phyloP scores from a whole-genome alignment of 2,888 invertebrate genomes.

The Malthinus seriepunctatus region DNA sequence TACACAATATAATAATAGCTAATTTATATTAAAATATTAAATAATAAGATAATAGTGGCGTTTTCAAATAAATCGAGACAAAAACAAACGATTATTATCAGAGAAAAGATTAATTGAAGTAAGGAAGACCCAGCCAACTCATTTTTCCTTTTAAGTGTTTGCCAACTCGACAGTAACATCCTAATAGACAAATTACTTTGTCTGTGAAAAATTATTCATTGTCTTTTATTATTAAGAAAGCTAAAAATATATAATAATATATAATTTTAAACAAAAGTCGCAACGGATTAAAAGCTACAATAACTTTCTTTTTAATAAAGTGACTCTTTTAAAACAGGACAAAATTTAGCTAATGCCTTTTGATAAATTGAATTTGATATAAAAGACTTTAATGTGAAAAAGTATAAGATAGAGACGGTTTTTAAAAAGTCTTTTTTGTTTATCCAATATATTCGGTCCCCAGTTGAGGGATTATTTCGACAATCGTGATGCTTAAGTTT shows the following conservation, averaged over 20 bases:
- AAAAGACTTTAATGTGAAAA: too few species aligned
- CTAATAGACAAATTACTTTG: conserved; percentile 7
- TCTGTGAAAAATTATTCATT: conserved; percentile 13
- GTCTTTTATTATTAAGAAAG: conserved; percentile 6
- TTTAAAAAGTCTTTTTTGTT: too few species aligned
- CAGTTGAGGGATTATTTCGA: too few species aligned
- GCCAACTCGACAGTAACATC: conserved; percentile 12
- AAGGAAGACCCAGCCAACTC: conserved; percentile 8
- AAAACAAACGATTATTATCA: conserved; percentile 7
- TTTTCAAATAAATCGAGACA: conserved; percentile 5
- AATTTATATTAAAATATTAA: conserved; percentile 1
- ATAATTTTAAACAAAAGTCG: not conserved
- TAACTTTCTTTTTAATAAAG: conserved; percentile 4
- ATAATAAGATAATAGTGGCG: conserved; percentile 1
- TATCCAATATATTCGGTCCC: too few species aligned
- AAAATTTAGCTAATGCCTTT: too few species aligned
- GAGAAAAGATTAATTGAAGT: conserved; percentile 8
- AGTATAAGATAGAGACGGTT: too few species aligned
- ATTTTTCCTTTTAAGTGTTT: conserved; percentile 15
- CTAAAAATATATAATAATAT: not conserved
- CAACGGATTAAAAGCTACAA: conserved; percentile 1
- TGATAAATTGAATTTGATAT: too few species aligned
- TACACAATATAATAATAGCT: not conserved
- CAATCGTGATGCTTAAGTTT: too few species aligned
- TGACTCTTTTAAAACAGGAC: not conserved